Conservation (phyloP, 1,140 invertebrate species). For the Pseudachorutes palmiensis region DNA sequence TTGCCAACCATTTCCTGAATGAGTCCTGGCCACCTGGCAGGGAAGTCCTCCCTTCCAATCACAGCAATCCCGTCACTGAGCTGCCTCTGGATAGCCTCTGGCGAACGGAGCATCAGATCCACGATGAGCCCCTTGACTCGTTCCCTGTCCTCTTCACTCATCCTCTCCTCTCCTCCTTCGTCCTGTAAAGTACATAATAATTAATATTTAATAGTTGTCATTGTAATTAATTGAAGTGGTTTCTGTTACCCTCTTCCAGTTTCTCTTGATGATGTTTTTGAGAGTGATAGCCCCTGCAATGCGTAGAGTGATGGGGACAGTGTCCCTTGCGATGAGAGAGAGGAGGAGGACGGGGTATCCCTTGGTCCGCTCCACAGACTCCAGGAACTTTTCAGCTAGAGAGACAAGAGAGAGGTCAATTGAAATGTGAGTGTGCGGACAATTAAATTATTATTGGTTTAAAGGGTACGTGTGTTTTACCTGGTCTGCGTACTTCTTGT, state of each 20-base stretch:
- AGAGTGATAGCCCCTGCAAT: conserved; percentile 84
- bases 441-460: no score
- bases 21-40: conserved; percentile 84
- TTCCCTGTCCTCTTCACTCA: conserved; percentile 67
- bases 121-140: conserved; percentile 81
- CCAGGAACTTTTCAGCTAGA: conserved; percentile 84
- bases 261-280: conserved; percentile 93
- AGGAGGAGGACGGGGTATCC: conserved; percentile 83
- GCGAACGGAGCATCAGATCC: conserved; percentile 82
- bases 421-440: no score
- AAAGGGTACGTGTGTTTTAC: conserved; percentile 15
- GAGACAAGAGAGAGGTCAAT: conserved; percentile 34
- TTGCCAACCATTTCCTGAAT: conserved; percentile 86
- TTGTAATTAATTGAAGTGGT: no score
- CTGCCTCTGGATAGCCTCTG: conserved; percentile 83
- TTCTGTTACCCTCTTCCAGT: conserved; percentile 86
- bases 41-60: conserved; percentile 90
- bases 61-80: conserved; percentile 92
- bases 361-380: conserved; percentile 79
- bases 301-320: conserved; percentile 69
- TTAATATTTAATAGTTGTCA: conserved; percentile 13
- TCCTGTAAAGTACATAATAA: conserved; percentile 48
- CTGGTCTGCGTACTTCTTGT: conserved; percentile 47
- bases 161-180: conserved; percentile 68
- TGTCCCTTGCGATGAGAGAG: conserved; percentile 69